Evolutionary conservation across 2,888 invertebrate species (phyloP), one percentile per base, ranked within the genome.

Genomic region (Dryomyza anilis): DNA sequence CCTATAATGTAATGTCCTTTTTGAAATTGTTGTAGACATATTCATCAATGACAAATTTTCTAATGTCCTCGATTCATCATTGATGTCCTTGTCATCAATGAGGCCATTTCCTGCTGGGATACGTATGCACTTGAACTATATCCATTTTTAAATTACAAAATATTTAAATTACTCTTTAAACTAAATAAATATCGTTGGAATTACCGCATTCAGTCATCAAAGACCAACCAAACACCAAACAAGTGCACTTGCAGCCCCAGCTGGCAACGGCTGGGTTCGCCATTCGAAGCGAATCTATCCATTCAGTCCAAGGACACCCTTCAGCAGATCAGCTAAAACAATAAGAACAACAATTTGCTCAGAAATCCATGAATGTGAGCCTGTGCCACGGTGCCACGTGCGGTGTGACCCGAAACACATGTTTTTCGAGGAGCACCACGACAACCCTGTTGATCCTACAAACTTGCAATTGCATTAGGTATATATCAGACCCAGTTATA

Each of bases 371-470:
- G 39, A 39, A 6, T n/a, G 39, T 12, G 39, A 14, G 39, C 39
- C 14, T 12, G n/a, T 5, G 39, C 39, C 46, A 61, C 33, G 58
- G 64, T 59, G 70, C 70, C 72, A 69, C 70, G 71, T 71, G 74
- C 73, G 75, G 76, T 82, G 82, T 81, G 82, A 82, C 80, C 79
- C 72, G 75, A 75, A 82, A 78, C 82, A 82, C 82, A 82, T 82
- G 82, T 80, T 81, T 81, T 76, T 76, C 62, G 62, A 64, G 69
- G 71, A 43, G 43, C 53, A 46, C 19, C 36, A 19, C 27, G 52
- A 27, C 29, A 52, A 53, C 52, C 61, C 61, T 61, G 61, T 61
- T 61, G 61, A 61, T 61, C 61, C 45, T 33, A 30, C 63, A 64
- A 66, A 64, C 63, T 58, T 53, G 63, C 48, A 45, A 58, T 66